Percentiles rank a stretch among this genome's conserved stretches.
Evolutionary conservation across 1,140 invertebrate genomes (phyloP).

Genomic region (Pantala flavescens): DNA sequence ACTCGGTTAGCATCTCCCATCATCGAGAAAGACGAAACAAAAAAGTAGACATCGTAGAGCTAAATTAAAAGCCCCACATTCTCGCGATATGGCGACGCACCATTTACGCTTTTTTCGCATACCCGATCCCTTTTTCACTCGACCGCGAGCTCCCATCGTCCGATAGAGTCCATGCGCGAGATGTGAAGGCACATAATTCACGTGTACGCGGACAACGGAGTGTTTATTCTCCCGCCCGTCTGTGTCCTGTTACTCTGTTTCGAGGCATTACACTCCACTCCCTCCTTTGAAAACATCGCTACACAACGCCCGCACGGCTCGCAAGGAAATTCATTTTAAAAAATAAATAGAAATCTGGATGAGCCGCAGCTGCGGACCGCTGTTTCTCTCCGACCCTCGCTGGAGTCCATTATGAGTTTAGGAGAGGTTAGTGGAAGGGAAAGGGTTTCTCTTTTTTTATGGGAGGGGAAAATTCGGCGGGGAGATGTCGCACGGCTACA

Average conservation of each 20-base stretch:
- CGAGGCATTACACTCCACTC: neutral
- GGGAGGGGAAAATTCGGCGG: neutral
- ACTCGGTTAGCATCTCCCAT: too few relatives aligned
- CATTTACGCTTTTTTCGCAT: too few relatives aligned
- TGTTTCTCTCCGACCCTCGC: neutral
- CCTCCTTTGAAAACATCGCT: neutral
- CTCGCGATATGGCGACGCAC: too few relatives aligned
- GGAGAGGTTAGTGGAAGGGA: neutral
- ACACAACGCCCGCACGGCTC: constrained; percentile 5
- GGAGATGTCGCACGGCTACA: neutral
- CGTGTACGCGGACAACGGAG: too few relatives aligned
- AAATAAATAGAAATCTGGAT: constrained; percentile 10
- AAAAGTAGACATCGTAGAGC: too few relatives aligned
- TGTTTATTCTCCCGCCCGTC: neutral
- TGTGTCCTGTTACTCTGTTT: neutral
- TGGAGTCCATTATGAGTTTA: neutral
- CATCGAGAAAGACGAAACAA: too few relatives aligned
- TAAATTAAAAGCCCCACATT: too few relatives aligned
- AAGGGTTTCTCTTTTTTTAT: neutral
- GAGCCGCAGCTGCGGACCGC: neutral
- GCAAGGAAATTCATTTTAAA: constrained; percentile 10
- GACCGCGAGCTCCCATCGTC: too few relatives aligned
- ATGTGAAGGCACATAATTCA: too few relatives aligned
- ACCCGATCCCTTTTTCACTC: too few relatives aligned
- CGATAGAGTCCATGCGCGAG: too few relatives aligned